phyloP scores from a whole-genome alignment of 1,140 invertebrate genomes.

The Drosophila ananassae region DNA sequence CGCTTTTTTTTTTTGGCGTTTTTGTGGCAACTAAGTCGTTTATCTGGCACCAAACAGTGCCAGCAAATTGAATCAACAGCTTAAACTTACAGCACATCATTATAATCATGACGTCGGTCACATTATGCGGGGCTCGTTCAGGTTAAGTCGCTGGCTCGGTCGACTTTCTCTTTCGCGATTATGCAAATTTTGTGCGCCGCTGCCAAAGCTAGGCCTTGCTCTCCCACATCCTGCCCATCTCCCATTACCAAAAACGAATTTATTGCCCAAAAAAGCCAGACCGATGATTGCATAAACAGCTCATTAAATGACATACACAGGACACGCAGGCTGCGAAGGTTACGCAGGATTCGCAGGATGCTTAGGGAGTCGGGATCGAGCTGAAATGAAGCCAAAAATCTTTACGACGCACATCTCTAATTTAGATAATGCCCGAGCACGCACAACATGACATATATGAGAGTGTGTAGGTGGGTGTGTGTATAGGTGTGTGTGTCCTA shows the following conservation, averaged over 20 bases:
- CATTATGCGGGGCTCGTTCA: constrained; percentile 57
- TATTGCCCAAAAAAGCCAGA: constrained; percentile 34
- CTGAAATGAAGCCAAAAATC: constrained; percentile 22
- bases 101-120: constrained; percentile 53
- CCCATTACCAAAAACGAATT: constrained; percentile 12
- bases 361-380: background rate
- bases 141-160: constrained; percentile 6
- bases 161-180: constrained; percentile 45
- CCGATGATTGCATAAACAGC: constrained; percentile 71
- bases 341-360: background rate
- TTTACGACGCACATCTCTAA: constrained; percentile 62
- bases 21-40: constrained; percentile 68
- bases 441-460: constrained; percentile 43
- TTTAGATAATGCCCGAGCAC: constrained; percentile 55
- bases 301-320: constrained; percentile 58
- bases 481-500: constrained; percentile 4
- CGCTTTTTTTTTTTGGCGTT: constrained; percentile 7
- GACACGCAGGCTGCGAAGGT: background rate
- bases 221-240: too few species aligned
- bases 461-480: background rate
- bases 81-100: constrained; percentile 52
- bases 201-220: background rate
- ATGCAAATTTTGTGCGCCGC: constrained; percentile 60
- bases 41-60: constrained; percentile 67
- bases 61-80: constrained; percentile 65